A percentile compares a stretch with the other conserved stretches of the same genome.
Conservation (phyloP, 2,113 vertebrate species). For the Anthoscopus minutus region DNA sequence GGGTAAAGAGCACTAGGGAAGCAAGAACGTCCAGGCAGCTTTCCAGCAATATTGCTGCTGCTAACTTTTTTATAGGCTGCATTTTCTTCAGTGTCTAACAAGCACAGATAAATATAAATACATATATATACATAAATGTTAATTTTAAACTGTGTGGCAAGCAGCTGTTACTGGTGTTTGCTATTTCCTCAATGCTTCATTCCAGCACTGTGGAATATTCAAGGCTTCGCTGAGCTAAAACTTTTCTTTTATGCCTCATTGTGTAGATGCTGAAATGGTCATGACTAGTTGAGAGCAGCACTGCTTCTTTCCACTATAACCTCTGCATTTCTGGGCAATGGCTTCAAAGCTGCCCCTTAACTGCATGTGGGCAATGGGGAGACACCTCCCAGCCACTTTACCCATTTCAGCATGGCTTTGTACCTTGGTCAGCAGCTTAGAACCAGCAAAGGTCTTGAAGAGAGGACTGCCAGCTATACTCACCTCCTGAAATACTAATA, state of each 20-base stretch:
- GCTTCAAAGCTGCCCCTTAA: not conserved
- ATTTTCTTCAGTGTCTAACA: not conserved
- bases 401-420: not conserved
- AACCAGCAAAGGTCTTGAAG: not conserved
- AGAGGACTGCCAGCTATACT: not conserved
- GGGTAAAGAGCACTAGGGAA: not conserved
- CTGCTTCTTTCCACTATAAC: not conserved
- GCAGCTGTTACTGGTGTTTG: not conserved
- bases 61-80: not conserved
- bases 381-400: not conserved
- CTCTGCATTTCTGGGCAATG: not conserved
- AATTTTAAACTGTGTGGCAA: not conserved
- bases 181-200: not conserved
- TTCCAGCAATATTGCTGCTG: not conserved
- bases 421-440: not conserved
- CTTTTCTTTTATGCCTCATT: not conserved
- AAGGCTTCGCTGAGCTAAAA: not conserved
- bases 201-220: not conserved
- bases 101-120: not conserved
- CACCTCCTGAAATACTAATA: not conserved
- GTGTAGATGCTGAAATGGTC: not conserved
- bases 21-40: not conserved
- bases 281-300: accelerated
- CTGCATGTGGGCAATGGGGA: not conserved
- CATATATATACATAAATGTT: not conserved